These are phyloP conservation scores for Riparia riparia DNA, from an alignment of 2,113 vertebrate genomes.

Conservation along the genomic window DNA sequence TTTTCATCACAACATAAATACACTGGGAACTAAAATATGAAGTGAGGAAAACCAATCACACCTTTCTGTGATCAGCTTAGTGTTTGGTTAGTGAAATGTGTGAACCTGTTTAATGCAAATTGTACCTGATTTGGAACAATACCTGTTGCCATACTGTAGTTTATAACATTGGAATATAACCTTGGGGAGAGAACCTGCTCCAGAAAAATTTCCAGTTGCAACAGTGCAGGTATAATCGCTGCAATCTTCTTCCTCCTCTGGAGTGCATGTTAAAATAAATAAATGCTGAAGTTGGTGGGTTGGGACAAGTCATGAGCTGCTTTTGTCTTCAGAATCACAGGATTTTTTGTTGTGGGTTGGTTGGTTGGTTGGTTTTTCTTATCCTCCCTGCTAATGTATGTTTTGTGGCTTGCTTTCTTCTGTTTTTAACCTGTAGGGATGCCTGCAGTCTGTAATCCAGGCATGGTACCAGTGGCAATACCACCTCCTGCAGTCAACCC, in stretches of 20 bases:
- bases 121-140: not conserved
- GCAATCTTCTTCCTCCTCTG: not conserved
- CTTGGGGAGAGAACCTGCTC: not conserved
- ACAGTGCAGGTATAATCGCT: not conserved
- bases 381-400: not conserved
- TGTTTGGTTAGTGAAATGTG: not conserved
- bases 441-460: conserved; percentile 89
- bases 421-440: conserved; percentile 78
- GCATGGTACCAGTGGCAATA: conserved; percentile 87
- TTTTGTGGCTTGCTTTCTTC: not conserved
- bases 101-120: not conserved
- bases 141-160: not conserved
- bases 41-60: rapidly evolving
- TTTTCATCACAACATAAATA: not conserved
- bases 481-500: conserved; percentile 78
- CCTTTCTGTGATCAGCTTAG: not conserved
- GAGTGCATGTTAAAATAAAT: not conserved
- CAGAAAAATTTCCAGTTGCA: not conserved
- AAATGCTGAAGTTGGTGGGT: not conserved
- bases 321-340: not conserved
- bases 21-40: not conserved
- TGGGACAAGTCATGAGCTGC: not conserved
- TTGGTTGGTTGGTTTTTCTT: not conserved
- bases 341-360: not conserved
- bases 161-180: not conserved